Base-by-base conservation (phyloP, 1,140 invertebrate species). In the Papilio polyxenes region DNA sequence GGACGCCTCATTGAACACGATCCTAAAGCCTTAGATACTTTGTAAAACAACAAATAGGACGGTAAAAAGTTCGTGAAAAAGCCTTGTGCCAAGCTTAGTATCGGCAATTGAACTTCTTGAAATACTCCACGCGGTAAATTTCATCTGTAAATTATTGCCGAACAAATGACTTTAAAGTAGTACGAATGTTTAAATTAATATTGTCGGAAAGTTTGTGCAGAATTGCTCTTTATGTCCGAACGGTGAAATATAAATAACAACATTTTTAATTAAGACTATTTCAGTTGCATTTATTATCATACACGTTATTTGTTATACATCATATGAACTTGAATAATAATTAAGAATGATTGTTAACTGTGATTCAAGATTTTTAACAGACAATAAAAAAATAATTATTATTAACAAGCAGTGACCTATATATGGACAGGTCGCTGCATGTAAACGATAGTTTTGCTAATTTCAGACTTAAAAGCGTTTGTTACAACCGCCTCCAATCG, bases 91-190 rank as follows among this genome's bases (percentile, higher is more conserved):
- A 80, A 80, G 78, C 78, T 87, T 88, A 84, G 85, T 80, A 81
- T 83, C 82, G 86, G 86, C 88, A 87, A 87, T 86, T 87, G 88
- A 88, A 89, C 85, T 89, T 88, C 80, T 82, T 75, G 31, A 81
- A 82, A 79, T 75, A 80, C 59, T 75, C 83, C 76, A 53, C 48
- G 75, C 81, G 83, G 74, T 69, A 82, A 65, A 76, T 81, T 82
- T 80, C 77, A 53, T 23, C 76, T 69, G 40, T 48, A 49, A 48
- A 62, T 10, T 23, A 77, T 53, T 76, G 37, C 51, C 7, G 5
- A 48, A 59, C 37, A 79, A 56, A 56, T 62, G 17, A 62, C 15
- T 79, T 59, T 44, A 62, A 62, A 79, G 40, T 49, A 75, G 17
- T 49, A 11, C 2, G 31, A 65, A 72, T 72, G 31, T 37, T 72